Evolutionary conservation across 2,113 vertebrate species (phyloP).

Genomic region (Dipodomys ordii): DNA sequence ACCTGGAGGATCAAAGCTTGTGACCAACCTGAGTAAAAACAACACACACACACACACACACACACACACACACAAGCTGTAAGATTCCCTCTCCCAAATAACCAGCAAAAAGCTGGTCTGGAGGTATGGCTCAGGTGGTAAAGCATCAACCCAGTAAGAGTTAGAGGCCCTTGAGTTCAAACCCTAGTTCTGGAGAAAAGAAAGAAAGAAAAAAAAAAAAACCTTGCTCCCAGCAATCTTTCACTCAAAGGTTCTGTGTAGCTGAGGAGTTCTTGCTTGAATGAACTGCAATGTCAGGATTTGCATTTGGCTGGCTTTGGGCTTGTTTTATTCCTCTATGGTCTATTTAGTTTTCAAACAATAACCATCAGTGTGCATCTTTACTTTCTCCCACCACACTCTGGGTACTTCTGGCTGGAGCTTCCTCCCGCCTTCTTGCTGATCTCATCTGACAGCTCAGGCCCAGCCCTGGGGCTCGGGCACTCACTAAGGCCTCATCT

Average conservation of each 20-base stretch:
- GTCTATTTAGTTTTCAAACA: slow-evolving; percentile 27
- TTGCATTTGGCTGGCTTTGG: not conserved
- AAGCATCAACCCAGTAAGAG: no score
- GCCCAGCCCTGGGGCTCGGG: not conserved
- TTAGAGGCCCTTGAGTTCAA: no score
- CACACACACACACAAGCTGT: no score
- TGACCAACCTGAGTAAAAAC: no score
- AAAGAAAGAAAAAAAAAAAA: no score
- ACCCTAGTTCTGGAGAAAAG: no score
- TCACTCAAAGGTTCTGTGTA: not conserved
- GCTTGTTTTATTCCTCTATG: not conserved
- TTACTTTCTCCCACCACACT: not conserved
- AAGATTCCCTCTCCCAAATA: no score
- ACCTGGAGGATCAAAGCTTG: no score
- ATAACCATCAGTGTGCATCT: not conserved
- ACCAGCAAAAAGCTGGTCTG: no score
- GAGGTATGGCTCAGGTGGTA: no score
- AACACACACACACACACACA: no score
- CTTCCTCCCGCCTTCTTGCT: not conserved
- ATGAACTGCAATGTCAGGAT: not conserved
- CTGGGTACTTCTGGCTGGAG: not conserved
- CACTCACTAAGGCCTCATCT: not conserved
- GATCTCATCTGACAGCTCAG: not conserved
- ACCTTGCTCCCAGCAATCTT: not conserved
- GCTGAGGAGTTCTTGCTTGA: not conserved